phyloP scores from a whole-genome alignment of 2,113 vertebrate genomes.

The Solea senegalensis region DNA sequence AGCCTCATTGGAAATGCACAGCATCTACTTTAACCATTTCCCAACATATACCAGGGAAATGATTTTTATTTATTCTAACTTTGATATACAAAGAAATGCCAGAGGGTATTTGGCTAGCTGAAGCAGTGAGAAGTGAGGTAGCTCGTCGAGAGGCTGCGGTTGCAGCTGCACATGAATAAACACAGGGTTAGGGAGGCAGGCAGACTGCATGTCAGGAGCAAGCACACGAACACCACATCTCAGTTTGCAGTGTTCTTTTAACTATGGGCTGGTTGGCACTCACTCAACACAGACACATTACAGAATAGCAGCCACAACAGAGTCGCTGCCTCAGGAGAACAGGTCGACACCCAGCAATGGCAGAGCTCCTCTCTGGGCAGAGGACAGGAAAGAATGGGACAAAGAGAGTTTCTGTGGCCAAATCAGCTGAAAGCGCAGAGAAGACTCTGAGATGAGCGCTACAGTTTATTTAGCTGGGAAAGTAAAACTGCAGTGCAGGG shows the following conservation, averaged over 20 bases:
- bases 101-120: constrained; percentile 25
- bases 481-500: constrained; percentile 62
- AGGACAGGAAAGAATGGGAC: constrained; percentile 16
- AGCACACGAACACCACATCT: neutral
- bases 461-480: constrained; percentile 55
- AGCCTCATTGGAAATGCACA: constrained; percentile 11
- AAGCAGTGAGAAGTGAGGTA: constrained; percentile 41
- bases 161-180: neutral
- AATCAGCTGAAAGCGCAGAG: constrained; percentile 38
- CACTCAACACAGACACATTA: constrained; percentile 12
- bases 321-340: constrained; percentile 32
- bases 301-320: constrained; percentile 2
- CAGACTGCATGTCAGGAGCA: constrained; percentile 9
- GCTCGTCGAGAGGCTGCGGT: constrained; percentile 2
- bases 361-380: neutral
- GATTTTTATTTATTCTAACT: constrained; percentile 45
- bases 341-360: constrained; percentile 27
- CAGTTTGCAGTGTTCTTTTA: constrained; percentile 15
- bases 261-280: constrained; percentile 2
- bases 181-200: neutral
- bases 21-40: constrained; percentile 16
- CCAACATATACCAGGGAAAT: constrained; percentile 16
- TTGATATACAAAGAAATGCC: constrained; percentile 44
- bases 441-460: constrained; percentile 58
- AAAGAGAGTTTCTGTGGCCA: constrained; percentile 41